These are phyloP conservation scores for Solen grandis DNA, from an alignment of 1,140 invertebrate species.

Conservation along the genomic window DNA sequence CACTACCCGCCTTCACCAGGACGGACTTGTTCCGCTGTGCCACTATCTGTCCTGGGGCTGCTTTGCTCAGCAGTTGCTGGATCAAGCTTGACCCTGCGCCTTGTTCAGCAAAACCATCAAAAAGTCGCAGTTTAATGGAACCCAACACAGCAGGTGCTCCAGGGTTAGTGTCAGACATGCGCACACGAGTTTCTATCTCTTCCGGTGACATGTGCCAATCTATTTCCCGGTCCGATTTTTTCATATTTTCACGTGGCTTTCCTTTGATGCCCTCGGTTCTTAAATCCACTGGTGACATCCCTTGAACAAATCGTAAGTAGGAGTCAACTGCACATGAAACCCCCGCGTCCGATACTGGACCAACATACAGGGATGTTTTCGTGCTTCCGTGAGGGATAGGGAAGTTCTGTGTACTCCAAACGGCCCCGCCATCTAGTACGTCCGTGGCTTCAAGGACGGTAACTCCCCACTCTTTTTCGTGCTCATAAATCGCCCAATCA, in stretches of 20 bases:
- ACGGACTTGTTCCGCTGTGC: slow-evolving; percentile 15
- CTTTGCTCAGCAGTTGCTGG: not conserved
- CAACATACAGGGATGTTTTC: slow-evolving; percentile 32
- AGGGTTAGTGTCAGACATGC: slow-evolving; percentile 39
- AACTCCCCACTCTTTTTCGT: slow-evolving; percentile 10
- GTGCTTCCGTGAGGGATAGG: not conserved
- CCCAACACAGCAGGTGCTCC: slow-evolving; percentile 22
- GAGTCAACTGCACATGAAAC: slow-evolving; percentile 2
- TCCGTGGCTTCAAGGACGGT: slow-evolving; percentile 20
- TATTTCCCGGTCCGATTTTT: slow-evolving; percentile 14
- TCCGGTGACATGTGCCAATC: slow-evolving; percentile 25
- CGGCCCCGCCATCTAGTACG: slow-evolving; percentile 6
- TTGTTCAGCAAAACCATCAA: slow-evolving; percentile 27
- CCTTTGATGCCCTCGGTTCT: not conserved
- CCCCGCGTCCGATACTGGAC: slow-evolving; percentile 13
- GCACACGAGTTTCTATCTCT: slow-evolving; percentile 6
- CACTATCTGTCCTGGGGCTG: not conserved
- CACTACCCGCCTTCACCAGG: slow-evolving; percentile 12
- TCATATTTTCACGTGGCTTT: slow-evolving; percentile 6
- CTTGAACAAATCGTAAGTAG: not conserved
- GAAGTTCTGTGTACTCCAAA: slow-evolving; percentile 26
- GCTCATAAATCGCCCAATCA: slow-evolving; percentile 18
- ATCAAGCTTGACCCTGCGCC: not conserved
- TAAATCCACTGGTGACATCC: not conserved
- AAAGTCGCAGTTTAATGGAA: not conserved